Base-by-base conservation (phyloP, 1,140 invertebrate species). In the Bombus vancouverensis region DNA sequence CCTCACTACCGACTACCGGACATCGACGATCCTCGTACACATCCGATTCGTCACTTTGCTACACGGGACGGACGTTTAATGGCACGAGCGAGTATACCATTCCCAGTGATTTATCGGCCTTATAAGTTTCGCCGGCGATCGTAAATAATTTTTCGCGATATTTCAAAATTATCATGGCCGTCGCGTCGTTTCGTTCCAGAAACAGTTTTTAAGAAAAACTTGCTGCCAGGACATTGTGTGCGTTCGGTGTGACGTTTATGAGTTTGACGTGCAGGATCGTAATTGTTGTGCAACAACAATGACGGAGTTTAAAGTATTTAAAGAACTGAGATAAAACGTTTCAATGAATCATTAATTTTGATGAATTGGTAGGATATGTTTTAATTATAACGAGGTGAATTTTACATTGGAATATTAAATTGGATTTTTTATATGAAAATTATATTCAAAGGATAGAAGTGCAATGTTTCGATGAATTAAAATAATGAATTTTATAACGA, bases 1-100 rank as follows among this genome's bases (percentile, higher is more conserved):
- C 53, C 70, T 77, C 47, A 77, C 68, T 71, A 53, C 57, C 78
- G 85, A 90, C 85, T 90, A 89, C 89, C 81, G 88, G 73, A 87
- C 44, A 81, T 59, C 57, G 53, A 59, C 28, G 25, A 74, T 57
- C 37, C 78, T 81, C 78, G 42, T 81, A 44, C 32, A 81, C 78
- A 53, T 81, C 44, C 76, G 83, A 85, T 85, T 81, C 78, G 83
- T 81, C 78, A 87, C 34, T 81, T 72, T 9, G 47, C 66, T 78
- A 39, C 70, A n/a, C 71, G 59, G 28, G 65, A 85, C 32, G 73
- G 37, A 81, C 72, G 62, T 85, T 85, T 85, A 81, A 87, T 76
- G 57, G 37, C 44, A 85, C 77, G 62, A 39, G 39, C 57, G 44
- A 77, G 42, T 76, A 53, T 53, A 74, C 57, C 70, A 79, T 74